Base-by-base conservation (phyloP, 2,113 vertebrate species). In the Heloderma charlesbogerti region DNA sequence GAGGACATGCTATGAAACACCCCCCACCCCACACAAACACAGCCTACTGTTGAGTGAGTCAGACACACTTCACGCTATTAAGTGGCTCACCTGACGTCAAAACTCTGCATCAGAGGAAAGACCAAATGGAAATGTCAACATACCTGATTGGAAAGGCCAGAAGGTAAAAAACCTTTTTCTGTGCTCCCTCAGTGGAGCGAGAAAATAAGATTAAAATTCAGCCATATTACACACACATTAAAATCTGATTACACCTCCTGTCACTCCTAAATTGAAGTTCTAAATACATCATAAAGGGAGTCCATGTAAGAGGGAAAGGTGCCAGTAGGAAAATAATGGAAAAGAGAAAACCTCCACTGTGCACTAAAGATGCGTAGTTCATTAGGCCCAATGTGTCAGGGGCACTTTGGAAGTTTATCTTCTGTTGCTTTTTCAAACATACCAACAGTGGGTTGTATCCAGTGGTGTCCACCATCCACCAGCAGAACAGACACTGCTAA, bases 41-140 rank as follows among this genome's bases (percentile, higher is more conserved):
- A 91, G 18, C 77, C 91, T 2, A 0, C 91, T 88, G 85, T 81
- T 90, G 93, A 92, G 91, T 95, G 96, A 95, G 86, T 96, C 94
- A 93, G 92, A 94, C 69, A 91, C 48, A 67, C 84, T 79, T 84
- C 85, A 60, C 78, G 75, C 91, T 66, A 51, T 81, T 93, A 95
- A 75, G 87, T 86, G 40, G 92, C 82, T 92, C 92, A 93, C 94
- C 69, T 87, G 94, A 96, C 87, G 95, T 97, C 96, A 97, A 92
- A 94, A 54, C 92, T 92, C 94, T 93, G 92, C 94, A 96, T 96
- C 96, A 96, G 92, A 88, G 90, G 90, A 94, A 86, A 69, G 63
- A 40, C 87, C 51, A 87, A 93, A 95, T 95, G 96, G 94, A 96
- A 96, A 95, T 95, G 94, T 95, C 94, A 96, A 94, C 93, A 90